Conservation (phyloP, 2,888 invertebrate species). For the Steinernema hermaphroditum region DNA sequence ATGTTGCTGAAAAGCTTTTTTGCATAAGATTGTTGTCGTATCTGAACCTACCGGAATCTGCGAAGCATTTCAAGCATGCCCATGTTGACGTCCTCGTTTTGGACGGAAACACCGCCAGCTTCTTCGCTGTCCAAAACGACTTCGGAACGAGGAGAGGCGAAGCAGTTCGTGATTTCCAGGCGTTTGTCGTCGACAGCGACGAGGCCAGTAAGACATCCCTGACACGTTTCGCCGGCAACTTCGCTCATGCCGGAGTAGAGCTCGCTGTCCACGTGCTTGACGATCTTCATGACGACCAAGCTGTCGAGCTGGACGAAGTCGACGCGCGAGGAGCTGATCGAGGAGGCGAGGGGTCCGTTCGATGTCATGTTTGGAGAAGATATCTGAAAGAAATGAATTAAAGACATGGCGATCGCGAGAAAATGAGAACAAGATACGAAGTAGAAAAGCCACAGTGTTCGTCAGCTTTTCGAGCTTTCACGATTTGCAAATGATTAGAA, state of each 20-base stretch:
- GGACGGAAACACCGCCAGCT: conserved; percentile 41
- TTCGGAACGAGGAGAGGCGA: conserved; percentile 63
- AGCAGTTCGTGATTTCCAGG: conserved; percentile 67
- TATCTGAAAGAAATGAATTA: background rate
- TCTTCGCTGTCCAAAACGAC: conserved; percentile 59
- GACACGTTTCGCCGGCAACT: conserved; percentile 64
- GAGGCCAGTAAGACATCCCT: conserved; percentile 65
- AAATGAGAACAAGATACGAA: no score
- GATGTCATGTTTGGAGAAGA: conserved; percentile 11
- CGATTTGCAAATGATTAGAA: no score
- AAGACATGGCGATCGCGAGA: no score
- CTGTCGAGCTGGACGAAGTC: conserved; percentile 56
- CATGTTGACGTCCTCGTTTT: conserved; percentile 54
- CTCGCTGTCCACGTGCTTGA: conserved; percentile 66
- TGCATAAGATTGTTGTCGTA: conserved; percentile 37
- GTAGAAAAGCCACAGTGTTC: no score
- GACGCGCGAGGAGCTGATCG: conserved; percentile 29
- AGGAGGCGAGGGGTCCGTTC: background rate
- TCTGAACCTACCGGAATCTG: conserved; percentile 63
- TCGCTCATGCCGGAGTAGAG: conserved; percentile 65
- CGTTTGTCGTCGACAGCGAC: conserved; percentile 61
- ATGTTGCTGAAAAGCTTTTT: conserved; percentile 55
- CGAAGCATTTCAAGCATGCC: conserved; percentile 64
- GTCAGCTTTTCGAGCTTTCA: no score
- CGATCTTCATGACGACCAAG: conserved; percentile 64